phyloP scores from a whole-genome alignment of 1,140 invertebrate species.

The Lerema accius region DNA sequence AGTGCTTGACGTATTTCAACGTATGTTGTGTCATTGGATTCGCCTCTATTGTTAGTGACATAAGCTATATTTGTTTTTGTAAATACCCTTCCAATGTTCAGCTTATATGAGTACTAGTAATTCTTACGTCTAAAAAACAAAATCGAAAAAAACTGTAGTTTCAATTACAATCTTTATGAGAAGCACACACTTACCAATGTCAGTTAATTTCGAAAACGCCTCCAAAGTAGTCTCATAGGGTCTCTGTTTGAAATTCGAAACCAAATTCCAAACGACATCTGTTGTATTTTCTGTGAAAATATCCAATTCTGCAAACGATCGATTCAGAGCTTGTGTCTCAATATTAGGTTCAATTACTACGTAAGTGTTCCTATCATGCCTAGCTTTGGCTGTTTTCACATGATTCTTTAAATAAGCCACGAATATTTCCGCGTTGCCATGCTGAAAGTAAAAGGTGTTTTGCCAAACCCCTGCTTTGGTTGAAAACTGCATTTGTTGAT shows the following conservation, averaged over 20 bases:
- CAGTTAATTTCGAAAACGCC: constrained; percentile 92
- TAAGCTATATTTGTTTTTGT: no score
- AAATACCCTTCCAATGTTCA: no score
- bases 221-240: constrained; percentile 92
- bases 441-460: constrained; percentile 93
- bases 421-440: constrained; percentile 92
- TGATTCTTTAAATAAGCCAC: constrained; percentile 85
- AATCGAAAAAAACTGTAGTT: no score
- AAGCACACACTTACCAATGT: constrained; percentile 83
- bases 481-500: constrained; percentile 87
- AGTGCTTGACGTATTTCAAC: no score
- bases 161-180: no score
- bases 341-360: constrained; percentile 85
- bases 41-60: no score
- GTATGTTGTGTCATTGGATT: no score
- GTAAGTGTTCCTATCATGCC: constrained; percentile 88
- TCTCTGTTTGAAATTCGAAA: constrained; percentile 88
- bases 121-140: no score
- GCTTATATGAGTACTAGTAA: no score
- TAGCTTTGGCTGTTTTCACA: constrained; percentile 86
- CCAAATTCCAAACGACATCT: constrained; percentile 87
- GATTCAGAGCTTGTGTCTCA: constrained; percentile 88
- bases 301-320: constrained; percentile 93
- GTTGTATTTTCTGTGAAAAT: constrained; percentile 89
- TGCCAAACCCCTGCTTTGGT: constrained; percentile 89